Evolutionary conservation across 2,888 invertebrate genomes (phyloP).

Genomic region (Cloeon dipterum): DNA sequence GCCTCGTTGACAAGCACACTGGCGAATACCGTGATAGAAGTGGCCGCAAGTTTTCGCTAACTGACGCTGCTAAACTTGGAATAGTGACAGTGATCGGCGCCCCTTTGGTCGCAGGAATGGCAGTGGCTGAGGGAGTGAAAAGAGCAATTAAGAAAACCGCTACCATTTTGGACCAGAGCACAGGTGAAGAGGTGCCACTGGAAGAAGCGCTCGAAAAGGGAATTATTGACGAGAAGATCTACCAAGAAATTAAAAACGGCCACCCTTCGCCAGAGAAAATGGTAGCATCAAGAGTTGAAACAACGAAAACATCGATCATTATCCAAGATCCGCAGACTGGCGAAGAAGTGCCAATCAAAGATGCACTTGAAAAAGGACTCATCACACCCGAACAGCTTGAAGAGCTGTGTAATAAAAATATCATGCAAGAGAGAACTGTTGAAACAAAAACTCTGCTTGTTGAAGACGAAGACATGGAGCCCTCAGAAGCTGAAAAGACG

Average conservation of each 20-base stretch:
- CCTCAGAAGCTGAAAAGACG: slow-evolving; percentile 31
- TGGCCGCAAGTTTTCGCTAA: slow-evolving; percentile 39
- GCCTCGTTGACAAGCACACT: slow-evolving; percentile 46
- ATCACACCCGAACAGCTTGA: slow-evolving; percentile 26
- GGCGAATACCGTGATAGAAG: slow-evolving; percentile 41
- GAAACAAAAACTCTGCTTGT: neutral
- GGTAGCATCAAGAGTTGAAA: slow-evolving; percentile 10
- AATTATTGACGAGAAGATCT: slow-evolving; percentile 29
- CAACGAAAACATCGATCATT: slow-evolving; percentile 10
- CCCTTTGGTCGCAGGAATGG: slow-evolving; percentile 24
- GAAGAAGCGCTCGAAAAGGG: slow-evolving; percentile 61
- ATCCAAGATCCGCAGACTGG: slow-evolving; percentile 20
- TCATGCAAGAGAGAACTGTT: slow-evolving; percentile 7
- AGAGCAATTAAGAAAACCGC: slow-evolving; percentile 32
- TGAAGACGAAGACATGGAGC: slow-evolving; percentile 13
- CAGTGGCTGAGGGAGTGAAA: slow-evolving; percentile 33
- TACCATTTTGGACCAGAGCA: slow-evolving; percentile 53
- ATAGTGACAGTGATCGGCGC: slow-evolving; percentile 51
- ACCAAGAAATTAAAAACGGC: slow-evolving; percentile 2
- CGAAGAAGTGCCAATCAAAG: slow-evolving; percentile 30
- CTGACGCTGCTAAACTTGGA: slow-evolving; percentile 56
- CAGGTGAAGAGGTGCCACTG: slow-evolving; percentile 55
- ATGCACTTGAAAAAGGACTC: slow-evolving; percentile 30
- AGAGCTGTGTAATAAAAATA: slow-evolving; percentile 14
- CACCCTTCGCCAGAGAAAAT: slow-evolving; percentile 8